A percentile compares a stretch with the other conserved stretches of the same genome.
Conservation (phyloP, 2,797 vertebrate species). For the Syngnathus acus region DNA sequence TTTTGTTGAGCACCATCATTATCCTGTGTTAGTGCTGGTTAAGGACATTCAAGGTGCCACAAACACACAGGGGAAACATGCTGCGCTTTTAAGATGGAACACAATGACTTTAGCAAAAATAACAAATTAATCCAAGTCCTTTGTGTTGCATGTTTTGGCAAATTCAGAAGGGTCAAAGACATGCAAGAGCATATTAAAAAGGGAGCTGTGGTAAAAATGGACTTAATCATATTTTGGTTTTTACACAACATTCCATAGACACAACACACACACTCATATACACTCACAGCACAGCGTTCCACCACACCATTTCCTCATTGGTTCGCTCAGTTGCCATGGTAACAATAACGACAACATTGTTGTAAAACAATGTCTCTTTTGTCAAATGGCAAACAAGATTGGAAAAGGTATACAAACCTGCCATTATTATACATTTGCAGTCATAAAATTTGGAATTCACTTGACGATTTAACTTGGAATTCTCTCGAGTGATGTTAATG, state of each 20-base stretch:
- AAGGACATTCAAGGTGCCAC: constrained; percentile 72
- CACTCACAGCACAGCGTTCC: not conserved
- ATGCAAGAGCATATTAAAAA: not conserved
- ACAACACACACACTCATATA: not conserved
- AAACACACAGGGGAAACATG: constrained; percentile 54
- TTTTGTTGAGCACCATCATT: constrained; percentile 72
- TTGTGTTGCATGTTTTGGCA: not conserved
- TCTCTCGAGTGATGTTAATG: not conserved
- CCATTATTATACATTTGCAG: not conserved
- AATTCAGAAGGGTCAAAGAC: constrained; percentile 3
- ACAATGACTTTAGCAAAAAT: not conserved
- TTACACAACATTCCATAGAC: not conserved
- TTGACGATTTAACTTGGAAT: not conserved
- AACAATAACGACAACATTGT: not conserved
- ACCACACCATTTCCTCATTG: not conserved
- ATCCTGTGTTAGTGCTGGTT: constrained; percentile 75
- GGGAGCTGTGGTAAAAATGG: not conserved
- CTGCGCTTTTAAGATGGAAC: constrained; percentile 48
- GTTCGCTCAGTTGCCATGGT: not conserved
- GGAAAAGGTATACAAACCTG: not conserved
- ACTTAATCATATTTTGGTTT: not conserved
- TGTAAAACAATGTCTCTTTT: not conserved
- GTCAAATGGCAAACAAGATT: not conserved
- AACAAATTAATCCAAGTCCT: not conserved
- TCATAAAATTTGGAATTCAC: not conserved